Conservation (phyloP, 2,797 vertebrate species). For the Molossus molossus region DNA sequence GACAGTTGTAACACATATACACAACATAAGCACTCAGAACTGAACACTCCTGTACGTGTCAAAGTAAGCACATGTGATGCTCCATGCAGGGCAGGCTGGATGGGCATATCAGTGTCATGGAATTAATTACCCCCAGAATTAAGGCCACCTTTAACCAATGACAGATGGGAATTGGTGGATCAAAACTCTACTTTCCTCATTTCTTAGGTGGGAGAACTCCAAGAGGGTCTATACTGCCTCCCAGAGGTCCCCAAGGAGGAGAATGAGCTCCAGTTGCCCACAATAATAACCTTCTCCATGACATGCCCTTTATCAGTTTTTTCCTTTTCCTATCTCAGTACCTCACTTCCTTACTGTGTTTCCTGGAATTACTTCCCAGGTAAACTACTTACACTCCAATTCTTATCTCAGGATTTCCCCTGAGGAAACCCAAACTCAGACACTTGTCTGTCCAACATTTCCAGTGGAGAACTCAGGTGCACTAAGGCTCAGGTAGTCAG, state of each 20-base stretch:
- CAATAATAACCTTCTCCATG: background rate
- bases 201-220: background rate
- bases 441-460: background rate
- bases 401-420: background rate
- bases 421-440: background rate
- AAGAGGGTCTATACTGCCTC: background rate
- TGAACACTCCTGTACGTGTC: background rate
- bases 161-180: background rate
- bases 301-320: background rate
- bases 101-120: too few relatives aligned
- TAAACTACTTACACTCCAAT: background rate
- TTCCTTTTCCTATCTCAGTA: constrained; percentile 9
- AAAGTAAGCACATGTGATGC: background rate
- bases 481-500: background rate
- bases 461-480: background rate
- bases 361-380: constrained; percentile 33
- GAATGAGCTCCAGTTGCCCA: background rate
- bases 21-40: background rate
- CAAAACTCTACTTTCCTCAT: constrained; percentile 17
- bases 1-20: background rate
- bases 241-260: background rate
- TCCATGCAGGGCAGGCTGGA: background rate
- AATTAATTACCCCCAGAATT: background rate
- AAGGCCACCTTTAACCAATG: constrained; percentile 1
- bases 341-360: background rate